Evolutionary conservation across 2,113 vertebrate genomes (phyloP), one percentile per base, ranked within the genome.

Genomic region (Oryzias javanicus): DNA sequence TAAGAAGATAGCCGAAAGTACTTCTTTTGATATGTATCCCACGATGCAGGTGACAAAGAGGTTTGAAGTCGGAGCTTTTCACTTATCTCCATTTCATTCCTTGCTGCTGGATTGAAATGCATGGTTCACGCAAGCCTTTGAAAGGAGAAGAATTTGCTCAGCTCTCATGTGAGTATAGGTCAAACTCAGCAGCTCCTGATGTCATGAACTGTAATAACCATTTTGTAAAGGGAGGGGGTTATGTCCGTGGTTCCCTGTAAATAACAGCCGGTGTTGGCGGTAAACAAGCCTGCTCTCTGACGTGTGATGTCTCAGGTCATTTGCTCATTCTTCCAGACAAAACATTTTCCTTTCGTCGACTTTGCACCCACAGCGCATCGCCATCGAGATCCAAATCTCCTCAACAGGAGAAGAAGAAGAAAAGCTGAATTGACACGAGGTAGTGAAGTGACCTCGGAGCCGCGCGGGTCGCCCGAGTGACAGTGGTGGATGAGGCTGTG

Each of bases 251-350:
- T 73, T 82, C 71, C 71, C 64, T 83, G 75, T 85, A 86, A 88
- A 88, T 83, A 84, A 70, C 42, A 87, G 78, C 52, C 71, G 42
- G 59, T 90, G 89, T 90, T 90, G 76, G 77, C 83, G 86, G 82
- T 90, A 88, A 89, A 90, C 86, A 89, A 51, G 78, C 73, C 55
- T 72, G 69, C 76, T 60, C 69, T 65, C 69, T 73, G 72, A 81
- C 67, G 79, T 64, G 72, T 86, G 67, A 54, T 72, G 72, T 76
- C 72, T 81, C 44, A 54, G 76, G 75, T 84, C 78, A 75, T 56
- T 55, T 55, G 42, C 22, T 70, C 64, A 29, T 73, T 80, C 56
- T 60, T 66, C 59, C 25, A 20, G 55, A 70, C 53, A 51, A 5
- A 51, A 55, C 51, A 25, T 60, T 72, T 79, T 70, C 70, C 65